Evolutionary conservation across 2,113 vertebrate species (phyloP), one percentile per base, ranked within the genome.

Genomic region (Pica pica): DNA sequence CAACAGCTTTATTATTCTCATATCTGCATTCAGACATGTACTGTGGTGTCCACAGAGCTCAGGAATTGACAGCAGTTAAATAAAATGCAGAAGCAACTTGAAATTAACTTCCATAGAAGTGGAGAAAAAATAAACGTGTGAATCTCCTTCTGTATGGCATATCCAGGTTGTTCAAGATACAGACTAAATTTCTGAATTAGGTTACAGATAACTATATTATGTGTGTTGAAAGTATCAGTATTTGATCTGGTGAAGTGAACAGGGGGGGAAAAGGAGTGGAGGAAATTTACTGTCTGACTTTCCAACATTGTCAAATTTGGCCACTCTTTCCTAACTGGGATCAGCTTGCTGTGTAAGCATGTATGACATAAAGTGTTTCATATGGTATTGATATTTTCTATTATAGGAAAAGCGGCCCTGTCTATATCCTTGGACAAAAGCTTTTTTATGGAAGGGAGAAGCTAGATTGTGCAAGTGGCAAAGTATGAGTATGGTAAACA

Each of bases 381-480:
- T 94, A 82, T 50, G 31, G 50, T 85, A 47, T 85, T 91, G 87
- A 94, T 84, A 82, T 93, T 76, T 84, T 27, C 41, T 90, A 2
- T 87, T 95, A 87, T 87, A 94, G 94, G 94, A 89, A 91, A 94
- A 91, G 70, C 74, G 87, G 74, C 87, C 87, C 94, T 94, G 74
- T 92, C 81, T 84, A 1, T 65, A 79, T 75, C 70, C 31, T 46
- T 37, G 42, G 70, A 97, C 93, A 97, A 95, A 95, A 95, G 89
- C 64, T 89, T 95, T 96, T 91, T 95, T 79, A 95, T 95, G 59
- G 56, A 90, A 89, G 41, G 78, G 61, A 95, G 87, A 93, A 95
- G 70, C 91, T 85, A 83, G 78, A 95, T 85, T 91, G 94, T 95
- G 75, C 87, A 70, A 95, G 84, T 95, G 78, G 75, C 12, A 7